Percentiles rank a stretch among this genome's conserved stretches.
Evolutionary conservation across 2,113 vertebrate species (phyloP).

Genomic region (Apodemus speciosus): DNA sequence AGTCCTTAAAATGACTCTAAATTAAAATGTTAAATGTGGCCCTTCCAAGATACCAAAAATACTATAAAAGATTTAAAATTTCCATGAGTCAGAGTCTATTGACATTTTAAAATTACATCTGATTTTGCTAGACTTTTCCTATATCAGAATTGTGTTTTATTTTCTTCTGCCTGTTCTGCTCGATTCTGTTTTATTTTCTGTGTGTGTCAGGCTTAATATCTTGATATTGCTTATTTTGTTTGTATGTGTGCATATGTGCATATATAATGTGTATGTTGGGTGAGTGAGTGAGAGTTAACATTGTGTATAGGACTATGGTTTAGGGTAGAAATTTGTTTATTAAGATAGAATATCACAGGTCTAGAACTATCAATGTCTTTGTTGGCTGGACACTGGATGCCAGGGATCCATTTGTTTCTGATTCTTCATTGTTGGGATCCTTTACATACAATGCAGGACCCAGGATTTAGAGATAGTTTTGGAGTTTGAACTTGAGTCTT

Average conservation of each 20-base stretch:
- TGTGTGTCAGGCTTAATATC: neutral
- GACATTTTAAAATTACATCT: conserved; percentile 23
- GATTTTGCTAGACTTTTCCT: conserved; percentile 7
- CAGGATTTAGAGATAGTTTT: neutral
- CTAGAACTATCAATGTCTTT: rapidly evolving
- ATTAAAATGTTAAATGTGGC: conserved; percentile 79
- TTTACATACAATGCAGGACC: neutral
- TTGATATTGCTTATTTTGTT: neutral
- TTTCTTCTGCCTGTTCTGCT: neutral
- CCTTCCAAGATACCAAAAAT: neutral
- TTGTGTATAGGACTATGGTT: neutral
- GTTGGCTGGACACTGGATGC: rapidly evolving
- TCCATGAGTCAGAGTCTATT: conserved; percentile 65
- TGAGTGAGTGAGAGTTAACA: too few relatives aligned
- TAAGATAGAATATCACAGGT: too few relatives aligned
- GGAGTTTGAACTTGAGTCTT: neutral
- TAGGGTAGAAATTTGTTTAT: neutral
- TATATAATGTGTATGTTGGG: neutral
- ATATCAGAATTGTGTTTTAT: neutral
- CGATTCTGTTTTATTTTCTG: neutral
- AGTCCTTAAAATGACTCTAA: conserved; percentile 81
- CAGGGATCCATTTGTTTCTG: neutral
- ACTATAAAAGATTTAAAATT: conserved; percentile 70
- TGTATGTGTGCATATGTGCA: too few relatives aligned
- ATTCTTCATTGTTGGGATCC: too few relatives aligned